Evolutionary conservation across 1,140 invertebrate genomes (phyloP).

Genomic region (Idris sp.): DNA sequence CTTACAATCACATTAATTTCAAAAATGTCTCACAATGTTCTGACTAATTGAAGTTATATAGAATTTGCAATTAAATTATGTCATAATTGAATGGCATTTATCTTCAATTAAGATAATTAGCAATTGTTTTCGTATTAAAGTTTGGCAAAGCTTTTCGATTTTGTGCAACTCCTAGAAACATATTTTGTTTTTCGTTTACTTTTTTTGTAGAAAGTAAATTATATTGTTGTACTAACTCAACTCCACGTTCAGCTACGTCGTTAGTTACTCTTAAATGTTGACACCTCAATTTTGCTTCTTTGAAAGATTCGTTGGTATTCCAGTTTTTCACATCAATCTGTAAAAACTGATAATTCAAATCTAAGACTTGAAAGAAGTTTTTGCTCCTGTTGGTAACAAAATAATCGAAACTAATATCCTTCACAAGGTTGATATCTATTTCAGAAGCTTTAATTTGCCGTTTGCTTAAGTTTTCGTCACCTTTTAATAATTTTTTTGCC

Average conservation of each 20-base stretch:
- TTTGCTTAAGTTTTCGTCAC: too few species aligned
- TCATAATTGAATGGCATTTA: too few species aligned
- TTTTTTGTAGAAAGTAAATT: background rate
- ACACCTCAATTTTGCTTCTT: background rate
- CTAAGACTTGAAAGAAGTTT: background rate
- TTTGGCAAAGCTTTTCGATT: conserved; percentile 3
- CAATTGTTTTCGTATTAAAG: background rate
- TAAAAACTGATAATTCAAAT: background rate
- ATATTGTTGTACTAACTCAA: conserved; percentile 9
- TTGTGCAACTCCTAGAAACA: background rate
- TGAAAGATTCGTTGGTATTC: background rate
- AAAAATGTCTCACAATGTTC: too few species aligned
- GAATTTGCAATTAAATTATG: too few species aligned
- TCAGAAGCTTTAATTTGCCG: too few species aligned
- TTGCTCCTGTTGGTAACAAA: background rate
- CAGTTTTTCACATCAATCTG: background rate
- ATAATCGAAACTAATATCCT: background rate
- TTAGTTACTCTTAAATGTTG: background rate
- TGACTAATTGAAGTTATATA: too few species aligned
- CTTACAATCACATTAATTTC: too few species aligned
- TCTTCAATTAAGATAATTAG: background rate
- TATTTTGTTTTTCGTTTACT: conserved; percentile 1
- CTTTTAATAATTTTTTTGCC: too few species aligned
- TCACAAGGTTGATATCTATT: too few species aligned
- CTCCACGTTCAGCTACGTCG: conserved; percentile 6